Base-by-base conservation (phyloP, 1,140 invertebrate species). In the Polyergus mexicanus region DNA sequence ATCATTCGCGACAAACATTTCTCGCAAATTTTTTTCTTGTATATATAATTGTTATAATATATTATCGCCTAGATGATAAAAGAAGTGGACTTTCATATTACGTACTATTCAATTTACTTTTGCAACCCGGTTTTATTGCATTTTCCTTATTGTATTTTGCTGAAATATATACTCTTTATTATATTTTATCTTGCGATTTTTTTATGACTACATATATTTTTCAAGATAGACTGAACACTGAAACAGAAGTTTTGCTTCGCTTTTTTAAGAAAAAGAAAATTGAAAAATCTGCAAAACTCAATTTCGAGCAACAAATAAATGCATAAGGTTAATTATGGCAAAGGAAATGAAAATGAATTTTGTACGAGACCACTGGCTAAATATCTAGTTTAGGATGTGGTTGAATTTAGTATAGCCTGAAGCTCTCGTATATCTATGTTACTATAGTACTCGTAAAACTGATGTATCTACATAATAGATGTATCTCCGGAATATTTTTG, bases 281-380 rank as follows among this genome's bases (percentile, higher is more conserved):
- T 11, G 3, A 54, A 16, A 72, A 54, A 51, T 3, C 8, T 22
- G n/a, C 4, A 7, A 13, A 69, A 35, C 28, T 72, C 5, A 19
- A 35, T 51, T 68, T 38, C 25, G 13, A 32, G 2, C 16, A 25
- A 71, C 25, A 3, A 25, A 32, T 13, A 44, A 56, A 44, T 35
- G 13, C 19, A 60, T 0, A n/a, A 35, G 0, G 7, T 83, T 83
- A 74, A 83, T 74, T 32, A 60, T 7, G 13, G 38, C 25, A n/a
- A 47, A 74, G 66, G 19, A 74, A 83, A 83, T 47, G 54, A 83
- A n/a, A 62, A 58, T 47, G 38, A 72, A 60, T 72, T 74, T 72
- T 83, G 19, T 28, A 81, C 78, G 6, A 60, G 22, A 13, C 7
- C 38, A 25, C 4, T 8, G 25, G 32, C 54, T 16, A 62, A 83